These are phyloP conservation scores for Leptinotarsa lineolata DNA, from an alignment of 1,140 invertebrate genomes.

Conservation along the genomic window DNA sequence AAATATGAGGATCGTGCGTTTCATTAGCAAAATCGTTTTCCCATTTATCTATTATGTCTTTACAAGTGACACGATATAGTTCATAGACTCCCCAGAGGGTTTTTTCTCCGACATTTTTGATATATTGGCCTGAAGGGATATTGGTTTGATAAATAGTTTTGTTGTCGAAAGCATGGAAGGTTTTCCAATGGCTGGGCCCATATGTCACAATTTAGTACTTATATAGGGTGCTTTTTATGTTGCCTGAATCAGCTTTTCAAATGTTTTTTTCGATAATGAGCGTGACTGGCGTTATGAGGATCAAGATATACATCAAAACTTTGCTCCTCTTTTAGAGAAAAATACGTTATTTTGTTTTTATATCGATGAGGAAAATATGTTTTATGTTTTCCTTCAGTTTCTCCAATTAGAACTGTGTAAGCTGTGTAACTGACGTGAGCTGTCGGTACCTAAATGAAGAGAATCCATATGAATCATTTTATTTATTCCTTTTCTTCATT, in stretches of 20 bases:
- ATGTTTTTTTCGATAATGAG: too few species aligned
- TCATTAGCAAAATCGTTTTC: conserved; percentile 1
- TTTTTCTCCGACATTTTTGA: not conserved
- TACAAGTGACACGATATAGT: not conserved
- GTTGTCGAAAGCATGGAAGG: not conserved
- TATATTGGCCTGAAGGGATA: not conserved
- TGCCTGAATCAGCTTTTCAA: too few species aligned
- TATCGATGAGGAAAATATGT: too few species aligned
- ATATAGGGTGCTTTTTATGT: not conserved
- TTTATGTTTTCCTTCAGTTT: too few species aligned
- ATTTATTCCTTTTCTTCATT: too few species aligned
- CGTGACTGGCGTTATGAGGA: too few species aligned
- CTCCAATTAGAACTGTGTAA: too few species aligned
- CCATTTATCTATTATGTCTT: conserved; percentile 1
- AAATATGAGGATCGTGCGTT: not conserved
- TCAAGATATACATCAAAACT: not conserved
- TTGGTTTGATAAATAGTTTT: conserved; percentile 1
- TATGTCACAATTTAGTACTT: not conserved
- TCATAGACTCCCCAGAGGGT: not conserved
- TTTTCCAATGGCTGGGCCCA: not conserved
- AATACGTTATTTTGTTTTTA: too few species aligned
- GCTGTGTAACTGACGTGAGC: too few species aligned
- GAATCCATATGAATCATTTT: too few species aligned
- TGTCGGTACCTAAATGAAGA: too few species aligned
- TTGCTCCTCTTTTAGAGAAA: too few species aligned